Conservation (phyloP, 2,888 invertebrate genomes). For the Drosophila pegasa region DNA sequence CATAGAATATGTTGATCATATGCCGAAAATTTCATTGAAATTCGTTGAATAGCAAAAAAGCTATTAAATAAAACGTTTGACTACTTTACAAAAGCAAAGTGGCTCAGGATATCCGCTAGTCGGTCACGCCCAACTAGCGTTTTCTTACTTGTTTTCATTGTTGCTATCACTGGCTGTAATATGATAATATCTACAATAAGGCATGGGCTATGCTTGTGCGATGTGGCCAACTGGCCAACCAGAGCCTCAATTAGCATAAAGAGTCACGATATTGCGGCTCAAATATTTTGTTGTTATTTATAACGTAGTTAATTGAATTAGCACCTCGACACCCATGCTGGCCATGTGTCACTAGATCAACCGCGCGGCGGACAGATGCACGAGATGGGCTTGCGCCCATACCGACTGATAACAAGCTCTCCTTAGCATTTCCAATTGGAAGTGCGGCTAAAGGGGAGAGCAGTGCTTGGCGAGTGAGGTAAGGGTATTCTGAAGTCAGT, state of each 20-base stretch:
- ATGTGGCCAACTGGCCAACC: conserved; percentile 32
- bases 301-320: conserved; percentile 76
- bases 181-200: conserved; percentile 27
- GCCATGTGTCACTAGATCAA: conserved; percentile 65
- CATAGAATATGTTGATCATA: no score
- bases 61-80: no score
- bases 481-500: no score
- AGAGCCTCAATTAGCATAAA: conserved; percentile 72
- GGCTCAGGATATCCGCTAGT: no score
- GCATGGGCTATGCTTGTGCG: conserved; percentile 24
- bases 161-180: conserved; percentile 15
- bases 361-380: background rate
- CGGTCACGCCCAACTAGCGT: no score
- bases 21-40: no score
- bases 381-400: background rate
- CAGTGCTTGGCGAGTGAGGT: no score
- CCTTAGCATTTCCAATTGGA: background rate
- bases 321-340: conserved; percentile 49
- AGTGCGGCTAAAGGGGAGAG: no score
- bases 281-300: conserved; percentile 78
- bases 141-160: no score
- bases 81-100: no score
- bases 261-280: conserved; percentile 73
- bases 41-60: no score
- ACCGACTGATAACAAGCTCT: background rate